Percentiles rank a stretch among this genome's conserved stretches.
phyloP scores from a whole-genome alignment of 92 coral and sea anemone species.

The Porites rus region DNA sequence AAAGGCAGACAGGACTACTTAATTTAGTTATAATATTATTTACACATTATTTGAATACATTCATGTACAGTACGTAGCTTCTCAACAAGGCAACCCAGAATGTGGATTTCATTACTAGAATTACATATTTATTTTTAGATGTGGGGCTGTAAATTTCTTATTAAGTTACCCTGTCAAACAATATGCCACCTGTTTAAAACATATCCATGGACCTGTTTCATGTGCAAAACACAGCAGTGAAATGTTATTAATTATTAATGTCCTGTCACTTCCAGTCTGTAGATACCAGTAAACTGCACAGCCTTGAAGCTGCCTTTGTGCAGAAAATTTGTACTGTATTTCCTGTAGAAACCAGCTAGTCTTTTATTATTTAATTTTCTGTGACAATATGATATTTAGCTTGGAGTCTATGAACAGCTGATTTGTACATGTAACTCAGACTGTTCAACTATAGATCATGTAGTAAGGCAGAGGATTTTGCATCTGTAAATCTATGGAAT shows the following conservation, averaged over 20 bases:
- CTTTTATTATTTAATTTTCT: not conserved
- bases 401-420: not conserved
- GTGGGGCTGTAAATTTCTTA: too few species aligned
- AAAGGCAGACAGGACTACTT: too few species aligned
- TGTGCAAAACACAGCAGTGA: conserved; percentile 26
- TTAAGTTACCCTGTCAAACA: conserved; percentile 17
- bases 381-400: not conserved
- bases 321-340: conserved; percentile 10
- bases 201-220: not conserved
- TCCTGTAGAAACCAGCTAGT: conserved; percentile 4
- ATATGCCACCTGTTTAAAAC: conserved; percentile 36
- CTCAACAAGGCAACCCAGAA: too few species aligned
- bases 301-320: conserved; percentile 7
- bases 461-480: not conserved
- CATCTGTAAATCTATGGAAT: conserved; percentile 74
- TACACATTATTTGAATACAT: too few species aligned
- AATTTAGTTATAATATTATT: too few species aligned
- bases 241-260: conserved; percentile 35
- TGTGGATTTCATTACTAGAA: too few species aligned
- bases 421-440: not conserved
- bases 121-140: too few species aligned
- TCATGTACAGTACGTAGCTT: too few species aligned
- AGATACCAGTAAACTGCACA: conserved; percentile 26
- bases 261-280: conserved; percentile 19
- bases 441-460: not conserved